Percentiles rank a stretch among this genome's conserved stretches.
These are phyloP conservation scores for Lates calcarifer DNA, from an alignment of 2,113 vertebrate genomes.

Conservation along the genomic window DNA sequence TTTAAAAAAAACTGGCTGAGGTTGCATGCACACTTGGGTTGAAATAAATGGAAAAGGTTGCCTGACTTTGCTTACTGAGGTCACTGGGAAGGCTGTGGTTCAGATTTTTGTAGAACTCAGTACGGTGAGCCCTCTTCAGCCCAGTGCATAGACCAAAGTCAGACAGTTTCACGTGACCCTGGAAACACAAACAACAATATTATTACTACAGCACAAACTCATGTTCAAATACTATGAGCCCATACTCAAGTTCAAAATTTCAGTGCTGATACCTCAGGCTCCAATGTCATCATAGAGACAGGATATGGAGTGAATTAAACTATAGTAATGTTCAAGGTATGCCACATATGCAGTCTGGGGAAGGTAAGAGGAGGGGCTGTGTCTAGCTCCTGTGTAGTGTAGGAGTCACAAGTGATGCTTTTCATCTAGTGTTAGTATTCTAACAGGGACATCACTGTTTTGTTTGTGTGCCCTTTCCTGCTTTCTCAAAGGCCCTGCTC, in stretches of 20 bases:
- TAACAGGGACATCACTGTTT: no score
- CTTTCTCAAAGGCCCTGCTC: no score
- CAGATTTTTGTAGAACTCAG: conserved; percentile 97
- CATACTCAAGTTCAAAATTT: neutral
- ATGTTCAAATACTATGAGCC: no score
- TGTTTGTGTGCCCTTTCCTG: no score
- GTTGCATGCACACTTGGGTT: neutral
- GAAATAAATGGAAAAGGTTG: conserved; percentile 33
- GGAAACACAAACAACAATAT: conserved; percentile 34
- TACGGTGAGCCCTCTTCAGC: conserved; percentile 96
- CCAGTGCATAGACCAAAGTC: conserved; percentile 98
- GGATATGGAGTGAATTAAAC: no score
- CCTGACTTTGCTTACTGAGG: conserved; percentile 91
- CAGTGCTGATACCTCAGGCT: neutral
- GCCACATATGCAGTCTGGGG: no score
- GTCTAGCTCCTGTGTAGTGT: no score
- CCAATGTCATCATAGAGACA: neutral
- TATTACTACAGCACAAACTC: no score
- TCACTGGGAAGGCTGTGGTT: conserved; percentile 97
- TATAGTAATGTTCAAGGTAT: neutral
- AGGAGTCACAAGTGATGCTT: no score
- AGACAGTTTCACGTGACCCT: conserved; percentile 98
- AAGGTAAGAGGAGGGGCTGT: no score
- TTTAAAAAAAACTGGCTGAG: no score
- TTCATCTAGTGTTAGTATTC: no score